Percentiles rank a stretch among this genome's conserved stretches.
Evolutionary conservation across 2,888 invertebrate species (phyloP).

Genomic region (Pogonocherus hispidulus): DNA sequence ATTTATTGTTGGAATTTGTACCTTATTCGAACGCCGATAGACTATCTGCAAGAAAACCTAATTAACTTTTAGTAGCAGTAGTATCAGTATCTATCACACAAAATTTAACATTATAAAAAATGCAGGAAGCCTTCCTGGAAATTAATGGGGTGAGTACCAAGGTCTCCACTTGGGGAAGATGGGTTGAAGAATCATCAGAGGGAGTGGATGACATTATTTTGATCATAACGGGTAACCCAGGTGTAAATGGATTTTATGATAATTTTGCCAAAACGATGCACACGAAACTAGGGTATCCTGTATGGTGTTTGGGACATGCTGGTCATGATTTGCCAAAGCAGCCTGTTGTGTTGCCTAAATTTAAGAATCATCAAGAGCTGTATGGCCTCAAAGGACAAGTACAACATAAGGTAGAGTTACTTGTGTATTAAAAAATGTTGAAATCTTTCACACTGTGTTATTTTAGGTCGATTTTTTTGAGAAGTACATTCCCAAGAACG

Average conservation of each 20-base stretch:
- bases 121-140: conserved; percentile 69
- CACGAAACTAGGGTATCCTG: conserved; percentile 74
- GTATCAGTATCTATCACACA: too few relatives aligned
- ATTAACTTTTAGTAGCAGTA: too few relatives aligned
- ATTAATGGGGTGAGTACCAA: conserved; percentile 81
- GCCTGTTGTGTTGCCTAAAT: conserved; percentile 69
- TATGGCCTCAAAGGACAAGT: conserved; percentile 86
- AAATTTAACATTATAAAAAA: conserved; percentile 44
- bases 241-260: conserved; percentile 84
- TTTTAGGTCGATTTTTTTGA: conserved; percentile 77
- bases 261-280: conserved; percentile 79
- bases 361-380: conserved; percentile 73
- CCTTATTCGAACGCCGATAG: too few relatives aligned
- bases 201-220: conserved; percentile 74
- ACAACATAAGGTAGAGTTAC: conserved; percentile 77
- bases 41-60: too few relatives aligned
- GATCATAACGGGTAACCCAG: conserved; percentile 91
- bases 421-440: neutral
- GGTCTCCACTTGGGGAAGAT: conserved; percentile 80
- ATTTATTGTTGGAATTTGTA: too few relatives aligned
- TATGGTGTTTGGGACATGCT: conserved; percentile 86
- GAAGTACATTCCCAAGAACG: conserved; percentile 78
- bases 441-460: neutral
- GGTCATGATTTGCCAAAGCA: conserved; percentile 83
- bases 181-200: conserved; percentile 75